Conservation (phyloP, 2,113 vertebrate genomes). For the Chloropsis hardwickii region DNA sequence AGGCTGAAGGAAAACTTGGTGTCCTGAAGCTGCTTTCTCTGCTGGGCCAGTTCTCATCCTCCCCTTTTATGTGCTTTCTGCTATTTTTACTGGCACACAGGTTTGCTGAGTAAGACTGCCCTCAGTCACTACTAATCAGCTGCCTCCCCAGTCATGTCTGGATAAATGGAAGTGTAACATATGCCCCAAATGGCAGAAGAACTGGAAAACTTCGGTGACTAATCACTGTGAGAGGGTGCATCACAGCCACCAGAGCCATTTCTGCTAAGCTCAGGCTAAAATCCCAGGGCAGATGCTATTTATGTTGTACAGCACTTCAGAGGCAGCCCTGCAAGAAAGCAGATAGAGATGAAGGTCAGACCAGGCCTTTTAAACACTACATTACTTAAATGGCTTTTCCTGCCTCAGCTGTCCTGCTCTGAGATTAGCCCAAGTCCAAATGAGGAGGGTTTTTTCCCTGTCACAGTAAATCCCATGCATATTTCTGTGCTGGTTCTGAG, state of each 20-base stretch:
- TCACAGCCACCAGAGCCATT: slow-evolving; percentile 19
- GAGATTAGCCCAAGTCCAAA: slow-evolving; percentile 48
- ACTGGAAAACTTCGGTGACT: slow-evolving; percentile 24
- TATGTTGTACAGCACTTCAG: slow-evolving; percentile 33
- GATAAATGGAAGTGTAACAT: slow-evolving; percentile 16
- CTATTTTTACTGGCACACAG: neutral
- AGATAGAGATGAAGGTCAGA: slow-evolving; percentile 61
- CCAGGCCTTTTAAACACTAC: slow-evolving; percentile 42
- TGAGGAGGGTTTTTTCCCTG: neutral
- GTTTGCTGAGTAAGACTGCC: slow-evolving; percentile 9
- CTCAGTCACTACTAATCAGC: slow-evolving; percentile 15
- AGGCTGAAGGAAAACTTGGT: neutral
- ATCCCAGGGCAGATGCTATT: slow-evolving; percentile 50
- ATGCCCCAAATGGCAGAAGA: slow-evolving; percentile 20
- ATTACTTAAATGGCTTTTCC: slow-evolving; percentile 64
- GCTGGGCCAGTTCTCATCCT: neutral
- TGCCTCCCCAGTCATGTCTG: neutral
- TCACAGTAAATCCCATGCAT: neutral
- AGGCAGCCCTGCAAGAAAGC: slow-evolving; percentile 30
- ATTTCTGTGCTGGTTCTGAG: neutral
- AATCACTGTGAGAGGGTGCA: neutral
- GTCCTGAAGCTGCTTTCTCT: neutral
- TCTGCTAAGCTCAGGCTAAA: slow-evolving; percentile 55
- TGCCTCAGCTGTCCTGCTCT: slow-evolving; percentile 58
- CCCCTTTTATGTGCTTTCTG: neutral